Evolutionary conservation across 2,888 invertebrate species (phyloP).

Genomic region (Oxystoma pomonae): DNA sequence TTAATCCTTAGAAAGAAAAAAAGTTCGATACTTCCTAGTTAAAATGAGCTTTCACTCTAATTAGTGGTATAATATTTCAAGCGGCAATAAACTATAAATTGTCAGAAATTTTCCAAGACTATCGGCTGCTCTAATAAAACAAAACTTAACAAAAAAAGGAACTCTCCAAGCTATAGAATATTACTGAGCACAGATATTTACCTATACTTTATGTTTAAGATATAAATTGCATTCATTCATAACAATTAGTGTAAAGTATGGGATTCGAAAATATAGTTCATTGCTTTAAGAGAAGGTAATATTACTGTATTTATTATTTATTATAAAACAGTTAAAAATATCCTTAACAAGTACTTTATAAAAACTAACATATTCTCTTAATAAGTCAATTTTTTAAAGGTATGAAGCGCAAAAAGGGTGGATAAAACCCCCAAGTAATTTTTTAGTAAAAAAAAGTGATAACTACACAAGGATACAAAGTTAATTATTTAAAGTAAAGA

Average conservation of each 20-base stretch:
- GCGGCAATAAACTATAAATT: not conserved
- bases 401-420: too few relatives aligned
- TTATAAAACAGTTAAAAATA: not conserved
- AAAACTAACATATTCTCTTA: too few relatives aligned
- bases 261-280: not conserved
- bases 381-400: too few relatives aligned
- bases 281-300: not conserved
- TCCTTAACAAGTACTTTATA: not conserved
- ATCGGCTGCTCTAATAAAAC: not conserved
- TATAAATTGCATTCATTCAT: not conserved
- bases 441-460: too few relatives aligned
- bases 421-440: too few relatives aligned
- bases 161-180: not conserved
- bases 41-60: not conserved
- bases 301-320: not conserved
- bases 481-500: too few relatives aligned
- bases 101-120: not conserved
- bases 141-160: not conserved
- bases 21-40: not conserved
- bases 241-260: not conserved
- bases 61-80: not conserved
- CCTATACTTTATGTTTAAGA: too few relatives aligned
- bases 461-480: too few relatives aligned
- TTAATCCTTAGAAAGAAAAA: not conserved
- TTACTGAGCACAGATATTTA: not conserved